Evolutionary conservation across 2,888 invertebrate species (phyloP), one percentile per base, ranked within the genome.

Genomic region (Phyllotreta cruciferae): DNA sequence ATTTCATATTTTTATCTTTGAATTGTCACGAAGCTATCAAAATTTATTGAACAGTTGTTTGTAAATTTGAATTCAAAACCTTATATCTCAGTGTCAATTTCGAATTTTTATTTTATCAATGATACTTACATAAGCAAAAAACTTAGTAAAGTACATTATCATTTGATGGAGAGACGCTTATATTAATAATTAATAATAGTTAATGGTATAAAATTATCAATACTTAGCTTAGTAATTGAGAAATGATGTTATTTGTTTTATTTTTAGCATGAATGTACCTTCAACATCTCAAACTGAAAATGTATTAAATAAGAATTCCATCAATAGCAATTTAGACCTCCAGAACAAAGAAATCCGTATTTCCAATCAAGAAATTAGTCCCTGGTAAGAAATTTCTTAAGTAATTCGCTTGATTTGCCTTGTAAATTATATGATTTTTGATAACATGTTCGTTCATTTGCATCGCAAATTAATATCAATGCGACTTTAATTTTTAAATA

Each of bases 201-300:
- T 11, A 11, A 54, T 50, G 24, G 8, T 34, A 24, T 24, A 24
- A 24, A 24, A 38, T 11, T 36, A 37, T 60, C 53, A 39, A 13
- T 37, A 13, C 62, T 49, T 56, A n/a, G 11, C 4, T 41, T n/a
- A n/a, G 4, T n/a, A n/a, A 10, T 37, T 24, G 24, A 24, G 4
- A 24, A 24, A 24, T 24, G 24, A 24, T 61, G 56, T 60, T 24
- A 24, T 24, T 24, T 24, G 24, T 24, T 24, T 24, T 24, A 24
- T 53, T 73, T 71, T 49, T 63, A 74, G 73, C 63, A 68, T 68
- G 63, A 73, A 67, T 66, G 62, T 69, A 57, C 75, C 75, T 61
- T 75, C 75, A 52, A 74, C 75, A 56, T 69, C 68, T 34, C 72
- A 73, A 60, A 62, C 67, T 42, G 50, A 60, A 38, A 63, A 58